Evolutionary conservation across 2,888 invertebrate genomes (phyloP), one percentile per base, ranked within the genome.

Genomic region (Crematogaster levior): DNA sequence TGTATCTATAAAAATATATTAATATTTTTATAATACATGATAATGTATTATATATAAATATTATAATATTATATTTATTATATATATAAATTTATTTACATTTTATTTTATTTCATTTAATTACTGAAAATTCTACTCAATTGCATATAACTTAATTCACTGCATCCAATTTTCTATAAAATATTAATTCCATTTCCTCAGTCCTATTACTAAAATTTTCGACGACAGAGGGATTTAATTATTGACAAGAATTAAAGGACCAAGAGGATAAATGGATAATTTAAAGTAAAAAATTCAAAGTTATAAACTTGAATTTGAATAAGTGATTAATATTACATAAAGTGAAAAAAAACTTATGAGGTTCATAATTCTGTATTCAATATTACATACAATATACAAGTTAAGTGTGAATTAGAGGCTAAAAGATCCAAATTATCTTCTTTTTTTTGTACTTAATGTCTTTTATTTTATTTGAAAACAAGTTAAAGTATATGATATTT

Each of bases 191-290:
- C 61, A 7, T 48, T 72, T 80, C 84, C 83, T 80, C 27, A 86
- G 48, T 87, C 85, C 86, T 80, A 58, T 79, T 80, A 70, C 81
- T 46, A 77, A 84, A 63, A 77, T 80, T 70, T 73, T 60, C 74
- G 63, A 75, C 53, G 74, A 82, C 68, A 63, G 70, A 80, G 56
- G 86, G 74, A 85, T 70, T 81, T 77, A 86, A 82, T 66, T 83
- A 83, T 84, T 84, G 73, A 84, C 66, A 74, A 73, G 73, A 83
- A 82, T 77, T 89, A 85, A 83, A 89, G 83, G 86, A 90, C 82
- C 84, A 90, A 88, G 88, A 89, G 84, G 89, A 90, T 89, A 84
- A 66, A 75, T 82, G 85, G 85, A 84, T 81, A 61, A 61, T 61
- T 61, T 9, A 51, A 84, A 84, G 66, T 83, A 87, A 85, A 60